These are phyloP conservation scores for Cheilosia grossa DNA, from an alignment of 2,888 invertebrate species.

Conservation along the genomic window DNA sequence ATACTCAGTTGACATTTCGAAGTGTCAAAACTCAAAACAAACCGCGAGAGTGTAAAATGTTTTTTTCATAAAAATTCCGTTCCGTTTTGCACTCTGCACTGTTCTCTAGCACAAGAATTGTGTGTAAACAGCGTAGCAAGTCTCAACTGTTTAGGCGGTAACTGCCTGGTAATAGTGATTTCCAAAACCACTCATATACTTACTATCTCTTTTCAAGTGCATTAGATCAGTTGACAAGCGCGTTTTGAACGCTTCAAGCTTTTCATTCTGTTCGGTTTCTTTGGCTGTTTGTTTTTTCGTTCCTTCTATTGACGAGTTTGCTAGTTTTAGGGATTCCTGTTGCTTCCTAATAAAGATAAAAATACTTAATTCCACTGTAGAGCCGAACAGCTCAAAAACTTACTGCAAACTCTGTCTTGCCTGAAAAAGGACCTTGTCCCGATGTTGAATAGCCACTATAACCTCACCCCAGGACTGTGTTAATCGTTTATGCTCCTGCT, in stretches of 20 bases:
- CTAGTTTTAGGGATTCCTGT: constrained; percentile 85
- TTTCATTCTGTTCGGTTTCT: constrained; percentile 88
- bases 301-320: constrained; percentile 86
- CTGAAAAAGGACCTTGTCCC: constrained; percentile 87
- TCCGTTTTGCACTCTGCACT: too few relatives aligned
- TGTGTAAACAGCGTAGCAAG: too few relatives aligned
- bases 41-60: too few relatives aligned
- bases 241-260: constrained; percentile 85
- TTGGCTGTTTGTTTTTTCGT: constrained; percentile 87
- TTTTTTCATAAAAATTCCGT: too few relatives aligned
- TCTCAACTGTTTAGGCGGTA: too few relatives aligned
- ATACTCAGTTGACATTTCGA: too few relatives aligned
- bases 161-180: too few relatives aligned
- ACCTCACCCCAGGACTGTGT: constrained; percentile 90
- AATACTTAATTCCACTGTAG: not conserved
- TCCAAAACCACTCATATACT: constrained; percentile 56
- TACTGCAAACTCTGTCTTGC: constrained; percentile 86
- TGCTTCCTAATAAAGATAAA: constrained; percentile 83
- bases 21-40: too few relatives aligned
- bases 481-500: constrained; percentile 88
- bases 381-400: constrained; percentile 74
- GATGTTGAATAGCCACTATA: constrained; percentile 87
- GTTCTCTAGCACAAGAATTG: too few relatives aligned
- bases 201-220: constrained; percentile 78
- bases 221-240: constrained; percentile 85